Evolutionary conservation across 1,140 invertebrate genomes (phyloP).

Genomic region (Lepidurus arcticus): DNA sequence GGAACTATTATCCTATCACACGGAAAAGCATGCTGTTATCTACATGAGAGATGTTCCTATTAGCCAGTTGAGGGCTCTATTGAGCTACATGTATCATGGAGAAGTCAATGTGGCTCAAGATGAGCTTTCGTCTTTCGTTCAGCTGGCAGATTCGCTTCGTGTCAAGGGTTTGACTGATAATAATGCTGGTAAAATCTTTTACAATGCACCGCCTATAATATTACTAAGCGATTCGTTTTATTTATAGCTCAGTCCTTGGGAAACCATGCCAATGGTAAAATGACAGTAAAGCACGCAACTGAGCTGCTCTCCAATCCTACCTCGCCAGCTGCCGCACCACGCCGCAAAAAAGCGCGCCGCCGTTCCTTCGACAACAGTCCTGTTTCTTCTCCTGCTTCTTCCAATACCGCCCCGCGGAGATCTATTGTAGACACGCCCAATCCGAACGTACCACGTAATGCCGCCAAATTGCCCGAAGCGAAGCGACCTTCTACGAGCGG

Average conservation of each 20-base stretch:
- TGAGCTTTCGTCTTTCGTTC: slow-evolving; percentile 66
- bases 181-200: slow-evolving; percentile 49
- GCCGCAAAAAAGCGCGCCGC: background rate
- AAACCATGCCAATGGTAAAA: background rate
- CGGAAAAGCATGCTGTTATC: slow-evolving; percentile 35
- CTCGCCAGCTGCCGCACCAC: background rate
- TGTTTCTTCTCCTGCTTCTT: background rate
- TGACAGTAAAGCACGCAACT: background rate
- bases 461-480: background rate
- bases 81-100: slow-evolving; percentile 56
- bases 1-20: slow-evolving; percentile 29
- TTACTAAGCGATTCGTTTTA: background rate
- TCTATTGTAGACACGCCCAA: background rate
- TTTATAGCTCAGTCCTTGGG: background rate
- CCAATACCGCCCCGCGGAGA: background rate
- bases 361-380: background rate
- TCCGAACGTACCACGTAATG: background rate
- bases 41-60: slow-evolving; percentile 72
- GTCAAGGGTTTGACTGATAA: slow-evolving; percentile 61
- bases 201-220: slow-evolving; percentile 31
- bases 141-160: slow-evolving; percentile 74
- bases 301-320: background rate
- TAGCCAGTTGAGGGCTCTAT: slow-evolving; percentile 56
- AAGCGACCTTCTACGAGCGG: background rate
- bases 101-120: slow-evolving; percentile 72